phyloP scores from a whole-genome alignment of 2,888 invertebrate genomes.

The Elmis aenea region DNA sequence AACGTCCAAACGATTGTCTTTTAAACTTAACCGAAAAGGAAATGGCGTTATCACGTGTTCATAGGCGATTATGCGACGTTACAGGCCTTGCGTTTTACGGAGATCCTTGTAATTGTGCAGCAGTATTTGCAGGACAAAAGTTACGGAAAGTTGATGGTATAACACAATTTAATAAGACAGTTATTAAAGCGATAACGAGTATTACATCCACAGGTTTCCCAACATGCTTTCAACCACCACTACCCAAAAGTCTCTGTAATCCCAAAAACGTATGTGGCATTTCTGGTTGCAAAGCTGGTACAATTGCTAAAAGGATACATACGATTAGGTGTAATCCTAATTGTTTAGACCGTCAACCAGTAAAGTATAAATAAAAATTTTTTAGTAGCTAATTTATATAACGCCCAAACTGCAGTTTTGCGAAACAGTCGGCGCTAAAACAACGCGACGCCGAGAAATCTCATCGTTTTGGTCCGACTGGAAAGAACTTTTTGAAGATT shows the following conservation, averaged over 20 bases:
- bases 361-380: too few species aligned
- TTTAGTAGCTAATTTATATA: too few species aligned
- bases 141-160: constrained; percentile 42
- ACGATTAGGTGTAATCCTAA: constrained; percentile 40
- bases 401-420: too few species aligned
- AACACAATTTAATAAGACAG: background rate
- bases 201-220: constrained; percentile 40
- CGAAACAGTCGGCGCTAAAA: constrained; percentile 36
- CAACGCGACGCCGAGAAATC: constrained; percentile 33
- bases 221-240: constrained; percentile 43
- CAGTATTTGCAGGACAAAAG: constrained; percentile 33
- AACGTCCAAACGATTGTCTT: constrained; percentile 36
- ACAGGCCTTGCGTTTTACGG: constrained; percentile 34
- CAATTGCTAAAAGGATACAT: constrained; percentile 37
- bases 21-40: constrained; percentile 37
- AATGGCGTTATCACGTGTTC: constrained; percentile 38
- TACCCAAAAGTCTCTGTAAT: constrained; percentile 42
- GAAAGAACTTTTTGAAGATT: constrained; percentile 34
- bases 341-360: constrained; percentile 41
- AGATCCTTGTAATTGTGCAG: constrained; percentile 34
- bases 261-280: constrained; percentile 45
- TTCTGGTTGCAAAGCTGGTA: constrained; percentile 34
- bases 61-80: constrained; percentile 47
- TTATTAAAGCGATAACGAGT: background rate
- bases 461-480: constrained; percentile 43